Conservation (phyloP, 2,797 vertebrate species). For the Dicrostonyx torquatus region DNA sequence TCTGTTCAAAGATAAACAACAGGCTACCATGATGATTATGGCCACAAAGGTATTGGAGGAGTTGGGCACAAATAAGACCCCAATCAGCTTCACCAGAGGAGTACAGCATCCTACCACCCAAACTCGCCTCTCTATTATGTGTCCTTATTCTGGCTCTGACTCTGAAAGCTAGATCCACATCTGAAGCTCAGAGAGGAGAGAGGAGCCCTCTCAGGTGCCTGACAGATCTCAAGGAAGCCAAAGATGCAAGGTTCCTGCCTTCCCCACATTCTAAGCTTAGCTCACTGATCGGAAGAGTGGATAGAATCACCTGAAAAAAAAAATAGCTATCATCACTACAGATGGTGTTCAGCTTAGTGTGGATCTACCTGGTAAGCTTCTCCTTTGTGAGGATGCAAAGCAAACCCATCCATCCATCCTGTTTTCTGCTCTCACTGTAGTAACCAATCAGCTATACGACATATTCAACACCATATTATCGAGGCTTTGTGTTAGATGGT, state of each 20-base stretch:
- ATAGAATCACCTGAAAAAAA: not conserved
- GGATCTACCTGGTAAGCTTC: not conserved
- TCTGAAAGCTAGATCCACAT: not conserved
- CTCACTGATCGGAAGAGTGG: not conserved
- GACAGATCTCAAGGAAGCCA: not conserved
- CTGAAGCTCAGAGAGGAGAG: not conserved
- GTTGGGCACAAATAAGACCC: not conserved
- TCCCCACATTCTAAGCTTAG: accelerated
- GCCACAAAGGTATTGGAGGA: not conserved
- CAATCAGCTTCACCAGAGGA: not conserved
- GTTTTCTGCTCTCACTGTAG: not conserved
- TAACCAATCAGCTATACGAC: too few relatives aligned
- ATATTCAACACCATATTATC: not conserved
- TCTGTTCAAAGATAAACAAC: not conserved
- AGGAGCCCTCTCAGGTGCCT: too few relatives aligned
- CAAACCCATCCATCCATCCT: too few relatives aligned
- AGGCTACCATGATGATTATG: accelerated
- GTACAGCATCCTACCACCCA: not conserved
- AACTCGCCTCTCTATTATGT: too few relatives aligned
- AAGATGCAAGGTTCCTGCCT: not conserved
- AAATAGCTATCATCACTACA: not conserved
- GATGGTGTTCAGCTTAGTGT: accelerated
- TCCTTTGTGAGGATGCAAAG: not conserved
- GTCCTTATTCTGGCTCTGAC: not conserved
- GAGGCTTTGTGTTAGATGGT: not conserved